Conservation (phyloP, 1,140 invertebrate species). For the roundworm (Caenorhabditis elegans) region WBcel235 BX284603.4:10739001-10739500, state of each 20-base stretch:
- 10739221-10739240: slow-evolving; percentile 86
- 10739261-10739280: slow-evolving; percentile 91
- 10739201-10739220: slow-evolving; percentile 97
- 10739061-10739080: slow-evolving; percentile 41
- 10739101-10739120: slow-evolving; percentile 94
- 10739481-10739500: too few relatives aligned
- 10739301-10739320: slow-evolving; percentile 95
- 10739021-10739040: neutral
- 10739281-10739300: slow-evolving; percentile 93
- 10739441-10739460: too few relatives aligned
- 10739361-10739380: neutral
- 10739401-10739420: too few relatives aligned
- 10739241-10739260: slow-evolving; percentile 95
- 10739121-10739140: slow-evolving; percentile 80
- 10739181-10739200: slow-evolving; percentile 85
- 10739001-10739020: neutral
- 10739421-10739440: too few relatives aligned
- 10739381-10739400: too few relatives aligned
- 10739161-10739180: slow-evolving; percentile 91
- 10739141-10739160: slow-evolving; percentile 92
- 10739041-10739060: slow-evolving; percentile 39
- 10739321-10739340: slow-evolving; percentile 98
- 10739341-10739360: slow-evolving; percentile 82
- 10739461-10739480: too few relatives aligned
- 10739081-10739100: slow-evolving; percentile 74